Base-by-base conservation (phyloP, 2,113 vertebrate genomes). In the Dasyprocta punctata region DNA sequence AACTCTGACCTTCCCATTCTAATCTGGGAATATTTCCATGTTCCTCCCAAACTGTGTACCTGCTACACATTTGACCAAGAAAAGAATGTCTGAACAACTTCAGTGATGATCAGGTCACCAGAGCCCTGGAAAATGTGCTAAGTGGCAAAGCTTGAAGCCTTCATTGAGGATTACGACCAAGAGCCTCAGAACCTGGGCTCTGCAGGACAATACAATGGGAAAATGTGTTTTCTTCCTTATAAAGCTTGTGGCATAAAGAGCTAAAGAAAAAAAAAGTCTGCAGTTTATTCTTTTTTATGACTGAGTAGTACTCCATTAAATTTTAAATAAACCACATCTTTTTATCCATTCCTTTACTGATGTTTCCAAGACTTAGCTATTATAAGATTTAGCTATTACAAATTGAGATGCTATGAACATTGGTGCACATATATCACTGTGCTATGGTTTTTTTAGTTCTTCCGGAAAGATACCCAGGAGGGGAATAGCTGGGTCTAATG, bases 1-100 rank as follows among this genome's bases (percentile, higher is more conserved):
- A 99, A 99, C 78, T 99, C 99, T 0, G 95, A 98, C 0, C 99
- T 99, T 60, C 99, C 99, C 17, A 98, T 99, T 94, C 98, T 99
- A 88, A 99, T 99, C 97, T 98, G 99, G 17, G 99, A 99, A 90
- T 99, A 99, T 96, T 99, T 99, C 0, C 99, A 99, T 0, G 99
- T 99, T 78, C 99, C 99, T 96, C 99, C 99, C 63, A 98, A 89
- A 82, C 98, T 99, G 0, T 99, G 99, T 99, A 99, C 99, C 24
- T 98, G 99, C 90, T 99, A 99, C 30, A 99, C 98, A 36, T 99
- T 99, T 77, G 99, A 99, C 24, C 99, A 99, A 98, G 99, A 99
- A 98, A 98, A 96, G 89, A 99, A 98, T 2, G 86, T 99, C 84
- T 99, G 98, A 98, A 99, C 89, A 99, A 99, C 98, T 99, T 99